Evolutionary conservation across 2,797 vertebrate genomes (phyloP), one percentile per base, ranked within the genome.

Genomic region (Loris lydekkerianus): DNA sequence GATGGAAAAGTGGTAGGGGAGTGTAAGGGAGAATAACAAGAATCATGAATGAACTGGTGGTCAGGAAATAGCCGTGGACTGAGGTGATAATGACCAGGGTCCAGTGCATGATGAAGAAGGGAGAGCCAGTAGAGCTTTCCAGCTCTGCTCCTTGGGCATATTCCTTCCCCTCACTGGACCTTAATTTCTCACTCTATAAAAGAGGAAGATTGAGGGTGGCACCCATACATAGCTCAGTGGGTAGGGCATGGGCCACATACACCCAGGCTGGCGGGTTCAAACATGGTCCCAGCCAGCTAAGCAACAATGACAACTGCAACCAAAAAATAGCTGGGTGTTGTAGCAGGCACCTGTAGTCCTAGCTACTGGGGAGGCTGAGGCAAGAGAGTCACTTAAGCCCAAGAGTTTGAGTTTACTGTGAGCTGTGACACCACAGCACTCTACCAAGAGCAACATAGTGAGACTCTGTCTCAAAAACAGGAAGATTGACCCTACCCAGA

Each of bases 131-230:
- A 60, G 43, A 88, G 31, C 29, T 67, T 46, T 37, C n/a, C 15
- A 46, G 75, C 46, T 88, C 25, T 89, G 29, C n/a, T 46, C 43
- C 43, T 25, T 65, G 31, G 34, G 37, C 25, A 63, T 73, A 67
- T 81, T 80, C 56, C 63, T 73, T 78, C 43, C 40, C 14, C 18
- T 94, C 56, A 77, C 56, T 85, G 80, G 60, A 84, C 76, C 72
- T 93, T 34, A 29, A 72, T 86, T 88, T 94, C 82, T 80, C 4
- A 2, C 7, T 75, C 60, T 63, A 56, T 88, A 81, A 91, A 86
- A 97, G 63, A 46, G n/a, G 60, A 77, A 58, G 11, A 56, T 29
- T 63, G 70, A 31, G 49, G 49, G 49, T 53, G 49, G 49, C 49
- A 53, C 49, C 49, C 14, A 4, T 53, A 17, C 14, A 4, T 53